Evolutionary conservation across 64 coral and sea anemone species (phyloP).

Genomic region (Pachyseris speciosa): DNA sequence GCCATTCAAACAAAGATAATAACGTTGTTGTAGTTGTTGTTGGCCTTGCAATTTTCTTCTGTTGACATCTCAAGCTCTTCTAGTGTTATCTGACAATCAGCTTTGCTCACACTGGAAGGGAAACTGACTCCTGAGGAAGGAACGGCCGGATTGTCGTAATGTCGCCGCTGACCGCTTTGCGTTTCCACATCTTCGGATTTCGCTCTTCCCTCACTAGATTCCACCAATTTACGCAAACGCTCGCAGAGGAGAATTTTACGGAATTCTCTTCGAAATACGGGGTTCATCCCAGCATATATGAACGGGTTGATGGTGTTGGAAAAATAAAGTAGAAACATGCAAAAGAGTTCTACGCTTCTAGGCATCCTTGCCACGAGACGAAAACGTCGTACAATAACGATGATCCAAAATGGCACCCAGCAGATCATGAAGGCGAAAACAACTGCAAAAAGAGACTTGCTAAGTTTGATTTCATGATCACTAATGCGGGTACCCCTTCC

Average conservation of each 20-base stretch:
- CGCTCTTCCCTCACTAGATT: background rate
- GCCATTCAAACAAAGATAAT: too few relatives aligned
- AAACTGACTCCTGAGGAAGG: too few relatives aligned
- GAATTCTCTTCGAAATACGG: background rate
- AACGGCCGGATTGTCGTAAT: background rate
- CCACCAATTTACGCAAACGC: background rate
- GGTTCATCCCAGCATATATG: background rate
- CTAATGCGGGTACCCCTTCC: background rate
- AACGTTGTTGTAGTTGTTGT: too few relatives aligned
- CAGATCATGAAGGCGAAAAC: conserved; percentile 10
- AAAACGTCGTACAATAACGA: background rate
- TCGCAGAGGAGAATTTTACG: conserved; percentile 15
- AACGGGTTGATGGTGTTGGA: background rate
- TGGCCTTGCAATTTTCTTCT: too few relatives aligned
- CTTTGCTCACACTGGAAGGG: too few relatives aligned
- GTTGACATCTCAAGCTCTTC: too few relatives aligned
- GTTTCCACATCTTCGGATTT: too few relatives aligned
- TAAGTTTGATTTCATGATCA: background rate
- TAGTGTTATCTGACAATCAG: too few relatives aligned
- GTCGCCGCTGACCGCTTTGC: background rate
- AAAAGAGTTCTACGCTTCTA: background rate
- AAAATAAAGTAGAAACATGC: background rate
- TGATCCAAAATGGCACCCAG: conserved; percentile 2
- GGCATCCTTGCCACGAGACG: background rate
- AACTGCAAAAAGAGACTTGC: background rate